Evolutionary conservation across 2,113 vertebrate genomes (phyloP).

Genomic region (Psettodes erumei): DNA sequence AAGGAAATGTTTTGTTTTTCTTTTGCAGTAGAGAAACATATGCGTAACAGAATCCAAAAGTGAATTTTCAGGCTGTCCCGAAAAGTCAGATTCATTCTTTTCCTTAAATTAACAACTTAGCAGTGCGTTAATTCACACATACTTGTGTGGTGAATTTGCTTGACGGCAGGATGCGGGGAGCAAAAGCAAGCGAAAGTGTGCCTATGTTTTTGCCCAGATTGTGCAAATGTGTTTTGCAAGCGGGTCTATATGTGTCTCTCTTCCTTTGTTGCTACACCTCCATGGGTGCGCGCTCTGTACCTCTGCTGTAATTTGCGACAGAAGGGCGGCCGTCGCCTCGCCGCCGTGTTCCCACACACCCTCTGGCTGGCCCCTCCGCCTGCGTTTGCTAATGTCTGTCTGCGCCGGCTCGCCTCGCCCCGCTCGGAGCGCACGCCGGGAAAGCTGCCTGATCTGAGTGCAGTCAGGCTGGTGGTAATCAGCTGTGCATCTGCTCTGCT

Average conservation of each 20-base stretch:
- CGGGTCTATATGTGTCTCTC: background rate
- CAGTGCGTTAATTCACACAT: background rate
- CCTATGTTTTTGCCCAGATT: background rate
- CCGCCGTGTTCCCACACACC: constrained; percentile 56
- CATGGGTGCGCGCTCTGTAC: constrained; percentile 6
- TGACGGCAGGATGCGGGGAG: background rate
- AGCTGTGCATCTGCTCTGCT: constrained; percentile 66
- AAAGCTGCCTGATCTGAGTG: constrained; percentile 55
- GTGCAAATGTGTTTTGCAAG: constrained; percentile 1
- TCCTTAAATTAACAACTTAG: background rate
- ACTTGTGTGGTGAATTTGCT: background rate
- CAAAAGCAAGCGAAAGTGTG: background rate
- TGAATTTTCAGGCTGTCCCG: background rate
- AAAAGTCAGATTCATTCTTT: constrained; percentile 3
- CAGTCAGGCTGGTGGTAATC: constrained; percentile 69
- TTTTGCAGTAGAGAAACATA: constrained; percentile 2
- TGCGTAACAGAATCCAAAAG: constrained; percentile 7
- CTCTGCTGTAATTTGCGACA: constrained; percentile 20
- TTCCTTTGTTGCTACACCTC: background rate
- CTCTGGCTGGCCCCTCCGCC: constrained; percentile 64
- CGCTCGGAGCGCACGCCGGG: constrained; percentile 55
- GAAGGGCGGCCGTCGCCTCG: constrained; percentile 52
- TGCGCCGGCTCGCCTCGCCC: constrained; percentile 61
- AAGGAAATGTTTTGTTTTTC: constrained; percentile 31
- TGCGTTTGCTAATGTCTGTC: constrained; percentile 69